Evolutionary conservation across 2,797 vertebrate genomes (phyloP).

Genomic region (Cynodonichthys magdalenae): DNA sequence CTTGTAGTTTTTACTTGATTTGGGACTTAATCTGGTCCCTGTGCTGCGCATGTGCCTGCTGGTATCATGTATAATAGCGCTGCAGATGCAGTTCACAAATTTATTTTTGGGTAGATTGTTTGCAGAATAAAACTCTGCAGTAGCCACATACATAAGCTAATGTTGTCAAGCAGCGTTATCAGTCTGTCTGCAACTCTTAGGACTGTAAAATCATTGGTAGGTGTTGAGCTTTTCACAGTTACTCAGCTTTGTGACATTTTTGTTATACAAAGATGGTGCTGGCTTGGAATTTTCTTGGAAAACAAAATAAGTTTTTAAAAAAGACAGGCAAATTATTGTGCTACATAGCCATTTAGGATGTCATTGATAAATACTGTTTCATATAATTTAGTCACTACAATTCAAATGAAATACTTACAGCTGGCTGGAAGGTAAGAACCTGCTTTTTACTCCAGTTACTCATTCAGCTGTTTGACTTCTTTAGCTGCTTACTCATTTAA

Average conservation of each 20-base stretch:
- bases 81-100: constrained; percentile 33
- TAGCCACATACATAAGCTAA: not conserved
- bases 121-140: constrained; percentile 3
- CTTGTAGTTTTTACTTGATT: constrained; percentile 24
- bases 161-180: not conserved
- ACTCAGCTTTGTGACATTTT: too few relatives aligned
- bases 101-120: constrained; percentile 34
- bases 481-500: constrained; percentile 24
- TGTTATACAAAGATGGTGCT: too few relatives aligned
- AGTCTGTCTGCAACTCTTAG: not conserved
- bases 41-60: constrained; percentile 18
- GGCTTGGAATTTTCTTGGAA: constrained; percentile 4
- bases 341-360: constrained; percentile 34
- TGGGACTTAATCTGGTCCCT: constrained; percentile 45
- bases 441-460: constrained; percentile 53
- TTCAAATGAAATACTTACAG: constrained; percentile 58
- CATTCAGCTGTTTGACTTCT: constrained; percentile 43
- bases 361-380: constrained; percentile 46
- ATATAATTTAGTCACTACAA: constrained; percentile 54
- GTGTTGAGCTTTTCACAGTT: not conserved
- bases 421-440: constrained; percentile 35
- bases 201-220: too few relatives aligned
- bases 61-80: constrained; percentile 20
- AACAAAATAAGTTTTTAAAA: too few relatives aligned
- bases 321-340: too few relatives aligned